Evolutionary conservation across 2,797 vertebrate genomes (phyloP), one percentile per base, ranked within the genome.

Genomic region (Ceryle rudis): DNA sequence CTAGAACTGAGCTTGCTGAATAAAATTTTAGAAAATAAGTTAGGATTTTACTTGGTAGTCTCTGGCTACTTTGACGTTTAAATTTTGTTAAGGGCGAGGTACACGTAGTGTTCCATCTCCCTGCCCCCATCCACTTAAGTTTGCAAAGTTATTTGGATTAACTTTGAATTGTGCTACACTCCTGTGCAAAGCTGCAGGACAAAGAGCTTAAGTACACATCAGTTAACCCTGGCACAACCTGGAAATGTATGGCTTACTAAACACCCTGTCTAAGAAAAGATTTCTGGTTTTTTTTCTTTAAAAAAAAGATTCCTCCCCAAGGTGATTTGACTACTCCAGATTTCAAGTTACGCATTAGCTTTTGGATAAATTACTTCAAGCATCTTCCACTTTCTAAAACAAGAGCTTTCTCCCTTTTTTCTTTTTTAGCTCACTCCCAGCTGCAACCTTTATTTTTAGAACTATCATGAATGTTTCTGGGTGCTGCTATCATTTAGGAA

Each of bases 1-100:
- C 90, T 49, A 42, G 22, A 19, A 64, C 62, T 2, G 96, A 64
- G 51, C 81, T 86, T 52, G 94, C 98, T 98, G 46, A 64, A 91
- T 41, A 28, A 86, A 91, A 96, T 72, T 80, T 71, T 37, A 84
- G 84, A 96, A 87, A 88, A 29, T 2, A 2, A 85, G 71, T 97
- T 79, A 95, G 51, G 11, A 35, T 79, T 92, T 90, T 41, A 52
- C n/a, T 42, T 19, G 28, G 16, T 41, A 70, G 28, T 49, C 22
- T 18, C 21, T 69, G 57, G 11, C 35, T 75, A 9, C 60, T 74
- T 25, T 57, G 29, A 55, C 26, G 35, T 4, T 13, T 20, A 19
- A 54, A 33, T 23, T 55, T 46, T 22, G 9, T 73, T 47, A 69
- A 89, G 16, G 2, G 0, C 14, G 47, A 47, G 22, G 33, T 42